Base-by-base conservation (phyloP, 2,113 vertebrate species). In the Aviceda subcristata region DNA sequence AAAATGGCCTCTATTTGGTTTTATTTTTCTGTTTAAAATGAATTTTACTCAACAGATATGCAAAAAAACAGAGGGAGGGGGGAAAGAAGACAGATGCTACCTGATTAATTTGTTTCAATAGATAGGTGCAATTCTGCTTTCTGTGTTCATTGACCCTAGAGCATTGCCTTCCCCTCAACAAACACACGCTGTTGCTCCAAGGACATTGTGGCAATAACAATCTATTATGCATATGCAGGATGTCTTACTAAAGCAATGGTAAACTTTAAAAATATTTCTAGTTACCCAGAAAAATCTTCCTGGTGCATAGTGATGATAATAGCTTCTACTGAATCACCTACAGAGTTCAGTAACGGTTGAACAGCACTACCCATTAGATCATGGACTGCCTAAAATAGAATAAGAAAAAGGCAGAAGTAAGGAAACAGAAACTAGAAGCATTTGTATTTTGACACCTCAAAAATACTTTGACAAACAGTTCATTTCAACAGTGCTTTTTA, bases 301-400 rank as follows among this genome's bases (percentile, higher is more conserved):
- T 99, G 99, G 91, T 99, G 99, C 97, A 99, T 98, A 3, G 99
- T 99, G 97, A 99, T 99, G 97, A 99, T 99, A 96, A 99, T 99
- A 95, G 99, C 99, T 95, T 99, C 99, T 39, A 99, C 98, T 23
- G 99, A 99, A 95, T 99, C 99, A 15, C 98, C 98, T 46, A 99
- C 99, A 2, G 99, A 99, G 96, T 98, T 99, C 82, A 99, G 98
- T 7, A 99, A 98, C 3, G 99, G 99, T 86, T 99, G 99, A 74
- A 99, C 97, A 7, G 99, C 99, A 34, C 90, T 99, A 92, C 97
- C 98, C 99, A 99, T 99, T 59, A 99, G 98, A 90, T 97, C 97
- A 92, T 99, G 98, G 64, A 99, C 96, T 8, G 91, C 98, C 99
- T 99, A 90, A 96, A 95, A 96, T 50, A 95, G 88, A 94, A 36